Conservation (phyloP, 2,113 vertebrate species). For the Pachyramphus minor region DNA sequence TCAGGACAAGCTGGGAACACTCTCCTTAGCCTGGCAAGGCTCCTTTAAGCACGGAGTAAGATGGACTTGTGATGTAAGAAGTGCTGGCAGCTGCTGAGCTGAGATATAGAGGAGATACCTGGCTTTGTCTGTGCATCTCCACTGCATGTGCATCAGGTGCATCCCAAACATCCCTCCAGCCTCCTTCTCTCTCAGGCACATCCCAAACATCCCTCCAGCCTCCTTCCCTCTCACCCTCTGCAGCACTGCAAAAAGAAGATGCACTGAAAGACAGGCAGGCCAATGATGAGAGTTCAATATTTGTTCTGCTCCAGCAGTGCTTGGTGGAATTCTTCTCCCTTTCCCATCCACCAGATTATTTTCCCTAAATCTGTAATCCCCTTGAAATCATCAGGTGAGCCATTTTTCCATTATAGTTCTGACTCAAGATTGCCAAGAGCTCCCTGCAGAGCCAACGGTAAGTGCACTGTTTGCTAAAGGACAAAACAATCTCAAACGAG, state of each 20-base stretch:
- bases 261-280: background rate
- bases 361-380: constrained; percentile 25
- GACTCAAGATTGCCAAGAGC: background rate
- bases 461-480: constrained; percentile 12
- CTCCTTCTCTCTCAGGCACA: background rate
- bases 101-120: background rate
- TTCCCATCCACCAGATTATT: background rate
- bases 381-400: constrained; percentile 33
- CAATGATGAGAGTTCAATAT: background rate
- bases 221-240: background rate
- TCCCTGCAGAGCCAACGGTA: constrained; percentile 19
- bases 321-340: background rate
- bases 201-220: background rate
- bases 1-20: rapidly evolving
- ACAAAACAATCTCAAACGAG: constrained; percentile 6
- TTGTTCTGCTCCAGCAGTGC: background rate
- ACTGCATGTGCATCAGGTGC: background rate
- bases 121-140: background rate
- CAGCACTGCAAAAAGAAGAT: background rate
- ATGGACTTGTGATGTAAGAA: background rate
- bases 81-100: background rate
- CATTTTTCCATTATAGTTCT: constrained; percentile 25
- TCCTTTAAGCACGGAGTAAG: background rate
- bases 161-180: background rate
- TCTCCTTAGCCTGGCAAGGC: background rate